Conservation (phyloP, 2,888 invertebrate species). For the Chrysolina americana region DNA sequence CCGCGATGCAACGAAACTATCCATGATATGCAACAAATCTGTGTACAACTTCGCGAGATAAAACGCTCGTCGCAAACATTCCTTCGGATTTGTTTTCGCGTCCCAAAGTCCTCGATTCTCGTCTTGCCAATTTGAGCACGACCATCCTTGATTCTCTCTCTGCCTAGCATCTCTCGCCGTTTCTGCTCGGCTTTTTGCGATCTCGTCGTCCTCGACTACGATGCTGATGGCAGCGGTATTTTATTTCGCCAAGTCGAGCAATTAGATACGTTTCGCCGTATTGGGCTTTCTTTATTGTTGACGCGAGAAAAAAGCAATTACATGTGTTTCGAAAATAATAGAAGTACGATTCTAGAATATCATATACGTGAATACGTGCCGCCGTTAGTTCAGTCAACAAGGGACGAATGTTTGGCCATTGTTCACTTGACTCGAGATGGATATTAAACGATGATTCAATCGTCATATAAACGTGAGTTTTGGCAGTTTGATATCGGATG, state of each 20-base stretch:
- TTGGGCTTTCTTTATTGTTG: conserved; percentile 20
- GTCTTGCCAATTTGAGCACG: conserved; percentile 29
- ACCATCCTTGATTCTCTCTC: conserved; percentile 23
- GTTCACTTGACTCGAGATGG: neutral
- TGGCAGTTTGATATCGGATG: too few species aligned
- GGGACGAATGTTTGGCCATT: neutral
- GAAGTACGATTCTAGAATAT: conserved; percentile 18
- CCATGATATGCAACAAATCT: neutral
- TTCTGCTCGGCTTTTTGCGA: conserved; percentile 23
- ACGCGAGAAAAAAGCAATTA: conserved; percentile 21
- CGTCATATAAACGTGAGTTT: too few species aligned
- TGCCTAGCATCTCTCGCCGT: conserved; percentile 7
- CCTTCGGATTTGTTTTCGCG: neutral
- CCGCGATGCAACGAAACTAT: neutral
- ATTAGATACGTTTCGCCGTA: conserved; percentile 29
- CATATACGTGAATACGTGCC: neutral
- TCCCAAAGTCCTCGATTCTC: neutral
- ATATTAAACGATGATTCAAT: too few species aligned
- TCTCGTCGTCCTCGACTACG: conserved; percentile 20
- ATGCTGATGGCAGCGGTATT: conserved; percentile 25
- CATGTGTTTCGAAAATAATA: conserved; percentile 15
- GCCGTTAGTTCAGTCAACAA: neutral
- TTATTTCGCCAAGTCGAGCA: conserved; percentile 30
- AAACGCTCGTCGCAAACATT: neutral
- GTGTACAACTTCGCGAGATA: neutral